Evolutionary conservation across 2,797 vertebrate species (phyloP).

Genomic region (Odontamblyopus lacepedii): DNA sequence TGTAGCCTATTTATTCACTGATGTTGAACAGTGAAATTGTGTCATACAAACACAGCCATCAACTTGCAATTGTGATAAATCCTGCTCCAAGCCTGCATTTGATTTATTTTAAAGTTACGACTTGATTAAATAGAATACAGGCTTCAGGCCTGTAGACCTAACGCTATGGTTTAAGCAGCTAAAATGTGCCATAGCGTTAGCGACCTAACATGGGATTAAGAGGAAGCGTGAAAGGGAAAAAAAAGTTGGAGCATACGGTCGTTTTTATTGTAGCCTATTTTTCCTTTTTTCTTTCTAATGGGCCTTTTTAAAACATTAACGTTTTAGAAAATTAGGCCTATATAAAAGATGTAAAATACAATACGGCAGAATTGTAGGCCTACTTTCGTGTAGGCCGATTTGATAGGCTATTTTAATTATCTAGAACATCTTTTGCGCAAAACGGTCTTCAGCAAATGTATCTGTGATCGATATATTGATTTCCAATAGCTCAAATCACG

Average conservation of each 20-base stretch:
- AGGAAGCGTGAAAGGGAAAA: not conserved
- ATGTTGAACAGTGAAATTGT: no score
- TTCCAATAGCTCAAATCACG: conserved; percentile 53
- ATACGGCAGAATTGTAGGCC: not conserved
- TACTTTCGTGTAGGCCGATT: not conserved
- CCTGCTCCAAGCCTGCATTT: not conserved
- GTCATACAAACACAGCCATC: not conserved
- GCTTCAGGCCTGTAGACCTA: not conserved
- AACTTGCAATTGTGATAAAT: not conserved
- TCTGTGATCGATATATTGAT: conserved; percentile 63
- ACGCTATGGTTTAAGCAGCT: not conserved
- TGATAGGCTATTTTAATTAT: not conserved
- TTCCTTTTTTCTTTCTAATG: no score
- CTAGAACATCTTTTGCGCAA: conserved; percentile 3
- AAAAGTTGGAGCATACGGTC: not conserved
- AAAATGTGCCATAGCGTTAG: not conserved
- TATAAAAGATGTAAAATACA: not conserved
- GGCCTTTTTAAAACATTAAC: not conserved
- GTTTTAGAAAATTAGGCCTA: not conserved
- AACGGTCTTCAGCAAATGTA: conserved; percentile 54
- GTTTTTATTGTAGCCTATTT: not conserved
- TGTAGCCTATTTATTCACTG: not conserved
- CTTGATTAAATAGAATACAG: not conserved
- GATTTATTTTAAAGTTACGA: not conserved
- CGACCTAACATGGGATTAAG: not conserved